These are phyloP conservation scores for Coryphaenoides rupestris DNA, from an alignment of 2,113 vertebrate species.

Conservation along the genomic window DNA sequence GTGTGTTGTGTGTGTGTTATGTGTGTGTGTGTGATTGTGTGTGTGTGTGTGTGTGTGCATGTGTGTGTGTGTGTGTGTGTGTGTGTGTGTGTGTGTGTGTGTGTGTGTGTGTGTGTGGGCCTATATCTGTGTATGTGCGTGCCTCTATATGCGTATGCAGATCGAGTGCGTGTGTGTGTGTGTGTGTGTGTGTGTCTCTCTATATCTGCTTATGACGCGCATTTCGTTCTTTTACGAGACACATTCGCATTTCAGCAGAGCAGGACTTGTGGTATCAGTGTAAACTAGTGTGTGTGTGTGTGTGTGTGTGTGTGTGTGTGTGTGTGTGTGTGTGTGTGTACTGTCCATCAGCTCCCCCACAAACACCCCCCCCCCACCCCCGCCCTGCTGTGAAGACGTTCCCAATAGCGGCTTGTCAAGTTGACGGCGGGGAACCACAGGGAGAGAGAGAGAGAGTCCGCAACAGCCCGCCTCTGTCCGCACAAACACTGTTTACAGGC, in stretches of 20 bases:
- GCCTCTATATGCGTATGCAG: constrained; percentile 10
- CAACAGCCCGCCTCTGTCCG: constrained; percentile 59
- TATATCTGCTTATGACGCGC: no score
- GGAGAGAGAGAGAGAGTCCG: constrained; percentile 40
- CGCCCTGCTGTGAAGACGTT: constrained; percentile 16
- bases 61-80: neutral
- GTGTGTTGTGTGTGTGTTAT: no score
- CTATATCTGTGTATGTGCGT: constrained; percentile 1
- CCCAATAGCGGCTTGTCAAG: constrained; percentile 68
- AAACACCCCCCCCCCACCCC: neutral
- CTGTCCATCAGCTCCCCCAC: no score
- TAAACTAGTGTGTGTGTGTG: no score
- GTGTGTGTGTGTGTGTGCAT: neutral
- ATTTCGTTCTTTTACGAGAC: neutral
- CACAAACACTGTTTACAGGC: constrained; percentile 61
- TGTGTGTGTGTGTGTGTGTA: no score
- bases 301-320: no score
- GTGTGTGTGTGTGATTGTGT: neutral
- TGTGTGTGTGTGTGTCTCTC: neutral
- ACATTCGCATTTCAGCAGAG: neutral
- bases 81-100: neutral
- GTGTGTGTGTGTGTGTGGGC: neutral
- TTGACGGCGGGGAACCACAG: constrained; percentile 62
- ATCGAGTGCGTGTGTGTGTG: neutral
- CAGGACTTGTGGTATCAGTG: neutral